A percentile compares a stretch with the other conserved stretches of the same genome.
These are phyloP conservation scores for Sclerurus mexicanus DNA, from an alignment of 2,113 vertebrate genomes.

Conservation along the genomic window DNA sequence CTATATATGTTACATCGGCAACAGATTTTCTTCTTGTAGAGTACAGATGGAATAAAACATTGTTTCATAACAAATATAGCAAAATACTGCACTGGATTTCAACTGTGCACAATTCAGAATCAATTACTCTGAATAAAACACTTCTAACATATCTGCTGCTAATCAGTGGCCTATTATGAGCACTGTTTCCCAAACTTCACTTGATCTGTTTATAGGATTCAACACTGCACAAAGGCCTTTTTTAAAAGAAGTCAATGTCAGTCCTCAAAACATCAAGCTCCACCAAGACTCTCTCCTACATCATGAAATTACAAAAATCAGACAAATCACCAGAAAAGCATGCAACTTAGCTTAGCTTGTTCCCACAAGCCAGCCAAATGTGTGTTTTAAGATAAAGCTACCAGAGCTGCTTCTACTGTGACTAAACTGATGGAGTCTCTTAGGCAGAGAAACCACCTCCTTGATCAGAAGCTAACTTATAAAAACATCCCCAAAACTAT, in stretches of 20 bases:
- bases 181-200: background rate
- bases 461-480: background rate
- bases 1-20: conserved; percentile 5
- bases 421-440: background rate
- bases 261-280: background rate
- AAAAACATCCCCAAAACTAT: background rate
- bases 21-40: conserved; percentile 50
- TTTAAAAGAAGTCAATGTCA: background rate
- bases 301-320: background rate
- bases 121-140: background rate
- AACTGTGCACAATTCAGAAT: background rate
- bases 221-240: background rate
- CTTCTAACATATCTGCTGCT: background rate
- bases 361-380: background rate
- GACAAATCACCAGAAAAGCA: background rate
- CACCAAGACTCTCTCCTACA: background rate
- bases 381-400: background rate
- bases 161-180: background rate
- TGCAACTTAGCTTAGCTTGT: background rate
- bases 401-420: background rate
- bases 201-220: background rate
- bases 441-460: background rate
- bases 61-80: conserved; percentile 50
- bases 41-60: conserved; percentile 57
- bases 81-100: conserved; percentile 25